Conservation (phyloP, 2,113 vertebrate genomes). For the Hemichromis elongatus region DNA sequence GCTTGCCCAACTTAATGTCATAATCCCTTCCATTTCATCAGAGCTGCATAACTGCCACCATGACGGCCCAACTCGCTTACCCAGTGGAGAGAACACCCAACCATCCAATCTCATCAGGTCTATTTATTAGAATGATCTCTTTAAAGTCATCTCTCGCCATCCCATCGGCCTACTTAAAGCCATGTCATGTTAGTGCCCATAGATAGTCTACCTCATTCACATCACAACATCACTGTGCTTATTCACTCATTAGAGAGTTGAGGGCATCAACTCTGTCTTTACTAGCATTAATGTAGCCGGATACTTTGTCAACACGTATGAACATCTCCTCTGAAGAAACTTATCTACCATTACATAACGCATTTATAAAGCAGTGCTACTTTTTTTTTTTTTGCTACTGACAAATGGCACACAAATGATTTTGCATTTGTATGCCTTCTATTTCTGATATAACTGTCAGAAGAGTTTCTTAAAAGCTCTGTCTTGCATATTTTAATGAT, state of each 20-base stretch:
- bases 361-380: slow-evolving; percentile 21
- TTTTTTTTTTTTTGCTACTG: slow-evolving; percentile 14
- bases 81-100: slow-evolving; percentile 45
- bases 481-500: slow-evolving; percentile 11
- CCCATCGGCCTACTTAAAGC: slow-evolving; percentile 66
- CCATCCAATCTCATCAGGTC: slow-evolving; percentile 68
- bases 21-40: slow-evolving; percentile 60
- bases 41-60: slow-evolving; percentile 34
- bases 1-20: slow-evolving; percentile 56
- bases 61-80: slow-evolving; percentile 49
- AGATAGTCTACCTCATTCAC: slow-evolving; percentile 43
- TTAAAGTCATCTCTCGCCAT: slow-evolving; percentile 58
- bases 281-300: slow-evolving; percentile 57
- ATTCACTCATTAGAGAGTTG: slow-evolving; percentile 47
- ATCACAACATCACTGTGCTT: slow-evolving; percentile 48
- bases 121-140: slow-evolving; percentile 67
- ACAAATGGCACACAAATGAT: slow-evolving; percentile 4
- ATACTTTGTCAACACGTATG: slow-evolving; percentile 70
- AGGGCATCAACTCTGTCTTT: slow-evolving; percentile 32
- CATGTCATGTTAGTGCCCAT: slow-evolving; percentile 44
- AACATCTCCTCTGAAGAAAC: slow-evolving; percentile 50
- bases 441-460: slow-evolving; percentile 12
- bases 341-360: slow-evolving; percentile 41
- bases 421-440: neutral
- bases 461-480: slow-evolving; percentile 3